A percentile compares a stretch with the other conserved stretches of the same genome.
Evolutionary conservation across 2,888 invertebrate genomes (phyloP).

Genomic region (Heterodera filipjevi): DNA sequence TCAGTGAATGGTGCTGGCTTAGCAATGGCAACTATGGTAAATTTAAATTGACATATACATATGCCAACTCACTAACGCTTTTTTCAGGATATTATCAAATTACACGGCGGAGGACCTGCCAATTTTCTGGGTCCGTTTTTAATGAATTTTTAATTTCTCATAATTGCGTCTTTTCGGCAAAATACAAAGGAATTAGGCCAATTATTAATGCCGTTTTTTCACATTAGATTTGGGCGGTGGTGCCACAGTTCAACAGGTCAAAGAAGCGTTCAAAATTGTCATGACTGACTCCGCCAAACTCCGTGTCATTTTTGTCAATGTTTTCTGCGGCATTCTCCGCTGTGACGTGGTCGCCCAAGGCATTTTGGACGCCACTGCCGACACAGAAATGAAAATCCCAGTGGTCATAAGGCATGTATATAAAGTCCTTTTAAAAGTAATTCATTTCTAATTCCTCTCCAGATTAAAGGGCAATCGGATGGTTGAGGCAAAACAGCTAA

Average conservation of each 20-base stretch:
- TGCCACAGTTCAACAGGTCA: conserved; percentile 84
- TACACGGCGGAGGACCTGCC: conserved; percentile 93
- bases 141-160: too few relatives aligned
- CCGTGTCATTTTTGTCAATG: conserved; percentile 92
- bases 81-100: conserved; percentile 83
- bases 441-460: conserved; percentile 40
- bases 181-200: neutral
- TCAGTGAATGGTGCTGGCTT: conserved; percentile 97
- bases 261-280: conserved; percentile 86
- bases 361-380: conserved; percentile 84
- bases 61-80: neutral
- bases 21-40: conserved; percentile 95
- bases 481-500: conserved; percentile 71
- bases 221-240: conserved; percentile 85
- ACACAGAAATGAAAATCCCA: conserved; percentile 80
- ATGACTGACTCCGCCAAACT: conserved; percentile 72
- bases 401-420: conserved; percentile 35
- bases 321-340: conserved; percentile 98
- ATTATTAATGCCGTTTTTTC: neutral
- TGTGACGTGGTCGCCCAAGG: conserved; percentile 95
- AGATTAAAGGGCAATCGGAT: conserved; percentile 76
- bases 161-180: too few relatives aligned
- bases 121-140: conserved; percentile 77
- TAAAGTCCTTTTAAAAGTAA: conserved; percentile 8
- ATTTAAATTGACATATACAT: too few relatives aligned